Conservation (phyloP, 2,888 invertebrate genomes). For the Onchidella celtica region DNA sequence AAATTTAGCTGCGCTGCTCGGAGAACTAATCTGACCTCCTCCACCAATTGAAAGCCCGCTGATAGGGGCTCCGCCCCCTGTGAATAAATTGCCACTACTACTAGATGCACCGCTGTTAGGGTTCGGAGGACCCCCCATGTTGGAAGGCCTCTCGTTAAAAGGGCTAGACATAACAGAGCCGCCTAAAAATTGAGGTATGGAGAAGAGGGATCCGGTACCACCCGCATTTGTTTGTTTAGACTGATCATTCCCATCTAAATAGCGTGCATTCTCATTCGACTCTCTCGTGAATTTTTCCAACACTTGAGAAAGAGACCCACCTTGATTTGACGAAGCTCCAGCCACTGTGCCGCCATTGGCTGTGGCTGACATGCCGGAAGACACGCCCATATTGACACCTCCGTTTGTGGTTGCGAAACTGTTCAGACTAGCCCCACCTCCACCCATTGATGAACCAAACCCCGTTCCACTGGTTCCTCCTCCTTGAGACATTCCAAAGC, state of each 20-base stretch:
- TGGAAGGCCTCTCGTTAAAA: not conserved
- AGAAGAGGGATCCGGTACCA: not conserved
- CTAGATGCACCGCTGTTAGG: not conserved
- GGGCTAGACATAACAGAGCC: not conserved
- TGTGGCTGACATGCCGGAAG: not conserved
- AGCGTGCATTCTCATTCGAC: not conserved
- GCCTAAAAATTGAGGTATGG: not conserved
- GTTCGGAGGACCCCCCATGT: not conserved
- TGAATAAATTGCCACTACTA: conserved; percentile 15
- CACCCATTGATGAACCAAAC: not conserved
- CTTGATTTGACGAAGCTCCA: not conserved
- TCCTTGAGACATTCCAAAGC: conserved; percentile 18
- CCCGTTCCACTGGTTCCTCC: not conserved
- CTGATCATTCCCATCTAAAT: not conserved
- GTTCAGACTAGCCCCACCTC: not conserved
- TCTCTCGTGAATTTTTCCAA: not conserved
- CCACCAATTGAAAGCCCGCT: conserved; percentile 16
- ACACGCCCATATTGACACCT: not conserved
- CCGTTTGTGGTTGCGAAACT: not conserved
- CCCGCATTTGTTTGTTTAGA: not conserved
- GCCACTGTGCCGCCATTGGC: not conserved
- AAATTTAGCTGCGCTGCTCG: conserved; percentile 16
- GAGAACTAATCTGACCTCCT: conserved; percentile 12
- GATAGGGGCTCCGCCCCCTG: conserved; percentile 3
- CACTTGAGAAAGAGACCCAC: conserved; percentile 13